Conservation (phyloP, 1,140 invertebrate genomes). For the Drosophila pseudoananassae region DNA sequence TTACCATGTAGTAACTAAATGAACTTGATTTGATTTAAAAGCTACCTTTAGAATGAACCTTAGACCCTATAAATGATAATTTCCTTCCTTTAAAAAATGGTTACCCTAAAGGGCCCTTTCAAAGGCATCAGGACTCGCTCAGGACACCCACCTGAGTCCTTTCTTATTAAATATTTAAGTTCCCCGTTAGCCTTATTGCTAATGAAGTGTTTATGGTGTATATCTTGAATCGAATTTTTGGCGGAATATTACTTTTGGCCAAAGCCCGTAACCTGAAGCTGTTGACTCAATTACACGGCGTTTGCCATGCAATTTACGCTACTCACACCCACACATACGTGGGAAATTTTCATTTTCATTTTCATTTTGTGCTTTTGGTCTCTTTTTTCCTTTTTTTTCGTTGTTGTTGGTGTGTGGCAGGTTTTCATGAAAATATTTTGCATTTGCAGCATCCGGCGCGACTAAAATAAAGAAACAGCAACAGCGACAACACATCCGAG, state of each 20-base stretch:
- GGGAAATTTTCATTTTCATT: conserved; percentile 73
- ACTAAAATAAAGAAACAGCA: conserved; percentile 7
- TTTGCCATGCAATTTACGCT: conserved; percentile 61
- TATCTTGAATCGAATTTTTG: conserved; percentile 11
- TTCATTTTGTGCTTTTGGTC: conserved; percentile 26
- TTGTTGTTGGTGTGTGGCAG: conserved; percentile 11
- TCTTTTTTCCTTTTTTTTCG: neutral
- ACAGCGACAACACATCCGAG: conserved; percentile 46
- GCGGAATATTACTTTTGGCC: conserved; percentile 31
- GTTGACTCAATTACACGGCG: conserved; percentile 76
- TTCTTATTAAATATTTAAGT: conserved; percentile 11
- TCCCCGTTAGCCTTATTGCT: conserved; percentile 17
- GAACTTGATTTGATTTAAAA: too few relatives aligned
- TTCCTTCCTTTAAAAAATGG: too few relatives aligned
- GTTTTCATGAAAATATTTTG: conserved; percentile 77
- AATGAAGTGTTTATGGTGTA: conserved; percentile 36
- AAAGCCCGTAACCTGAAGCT: conserved; percentile 32
- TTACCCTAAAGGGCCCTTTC: too few relatives aligned
- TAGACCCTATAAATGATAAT: too few relatives aligned
- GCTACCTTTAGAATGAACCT: too few relatives aligned
- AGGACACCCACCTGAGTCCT: neutral
- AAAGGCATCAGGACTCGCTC: too few relatives aligned
- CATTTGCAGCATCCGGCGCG: conserved; percentile 79
- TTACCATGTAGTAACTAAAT: too few relatives aligned
- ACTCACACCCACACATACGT: conserved; percentile 5